Base-by-base conservation (phyloP, 2,113 vertebrate species). In the Panthera tigris region DNA sequence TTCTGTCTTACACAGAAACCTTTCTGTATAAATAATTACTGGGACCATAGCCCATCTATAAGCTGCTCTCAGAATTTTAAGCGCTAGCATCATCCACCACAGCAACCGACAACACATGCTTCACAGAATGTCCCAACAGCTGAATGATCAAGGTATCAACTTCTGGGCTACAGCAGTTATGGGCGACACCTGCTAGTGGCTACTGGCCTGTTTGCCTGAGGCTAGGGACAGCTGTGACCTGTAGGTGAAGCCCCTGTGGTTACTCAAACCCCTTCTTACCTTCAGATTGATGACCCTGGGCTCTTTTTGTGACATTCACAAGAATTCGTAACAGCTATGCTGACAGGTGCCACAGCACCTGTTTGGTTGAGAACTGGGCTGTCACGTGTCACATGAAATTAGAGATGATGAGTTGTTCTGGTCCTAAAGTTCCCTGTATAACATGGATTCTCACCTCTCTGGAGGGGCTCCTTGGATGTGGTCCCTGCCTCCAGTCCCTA, bases 171-270 rank as follows among this genome's bases (percentile, higher is more conserved):
- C 6, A n/a, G 57, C 27, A 82, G 25, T 73, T 81, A 65, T 2
- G 88, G 41, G 8, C 19, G 69, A 23, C 97, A 96, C 36, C 73
- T 92, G 95, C 92, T 92, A 7, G 41, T 45, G 65, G 39, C 36
- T 76, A 41, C 25, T 61, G 39, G 87, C 27, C 79, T 69, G 61
- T 68, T 27, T 69, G 79, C 95, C 74, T 29, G 25, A 87, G 39
- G 36, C 84, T 48, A 36, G 68, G 57, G 73, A 97, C 97, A 97
- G 93, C 97, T 98, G 98, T 13, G 81, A 89, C 82, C 82, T 87
- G 68, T 79, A 93, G 81, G 89, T 97, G 91, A 94, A 66, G 27
- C 12, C 73, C 88, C 93, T 85, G 76, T 93, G 87, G 79, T 95
- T 91, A 84, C 52, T n/a, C 66, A 89, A 52, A 61, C 65, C 63